phyloP scores from a whole-genome alignment of 1,140 invertebrate species.

The Rhopalosiphum padi region DNA sequence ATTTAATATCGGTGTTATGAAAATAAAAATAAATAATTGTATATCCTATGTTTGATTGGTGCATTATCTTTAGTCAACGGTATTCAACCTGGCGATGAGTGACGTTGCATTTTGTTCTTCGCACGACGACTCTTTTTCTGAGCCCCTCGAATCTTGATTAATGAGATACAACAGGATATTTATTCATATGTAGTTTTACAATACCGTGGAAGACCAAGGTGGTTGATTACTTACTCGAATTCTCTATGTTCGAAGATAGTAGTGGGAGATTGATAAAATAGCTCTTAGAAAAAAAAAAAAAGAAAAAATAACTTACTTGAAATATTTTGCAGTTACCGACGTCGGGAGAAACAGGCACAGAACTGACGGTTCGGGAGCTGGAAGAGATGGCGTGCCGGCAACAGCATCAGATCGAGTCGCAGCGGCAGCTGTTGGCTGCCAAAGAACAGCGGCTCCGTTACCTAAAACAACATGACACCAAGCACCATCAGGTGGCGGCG shows the following conservation, averaged over 20 bases:
- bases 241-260: not conserved
- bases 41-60: not conserved
- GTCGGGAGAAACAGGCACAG: conserved; percentile 63
- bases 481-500: conserved; percentile 81
- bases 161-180: no score
- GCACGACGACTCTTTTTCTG: no score
- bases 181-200: no score
- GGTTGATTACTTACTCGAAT: not conserved
- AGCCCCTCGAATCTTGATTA: no score
- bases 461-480: conserved; percentile 89
- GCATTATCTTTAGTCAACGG: not conserved
- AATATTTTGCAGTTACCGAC: conserved; percentile 51
- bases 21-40: not conserved
- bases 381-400: conserved; percentile 94
- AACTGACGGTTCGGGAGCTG: conserved; percentile 89
- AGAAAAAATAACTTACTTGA: no score
- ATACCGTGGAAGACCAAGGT: no score
- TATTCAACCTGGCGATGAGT: not conserved
- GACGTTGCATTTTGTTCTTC: not conserved
- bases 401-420: conserved; percentile 94
- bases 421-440: conserved; percentile 87
- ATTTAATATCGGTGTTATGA: not conserved
- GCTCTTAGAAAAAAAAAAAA: no score
- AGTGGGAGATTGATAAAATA: no score
- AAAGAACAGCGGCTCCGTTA: conserved; percentile 92